phyloP scores from a whole-genome alignment of 23 tunicate genomes.

The Trididemnum clinides region DNA sequence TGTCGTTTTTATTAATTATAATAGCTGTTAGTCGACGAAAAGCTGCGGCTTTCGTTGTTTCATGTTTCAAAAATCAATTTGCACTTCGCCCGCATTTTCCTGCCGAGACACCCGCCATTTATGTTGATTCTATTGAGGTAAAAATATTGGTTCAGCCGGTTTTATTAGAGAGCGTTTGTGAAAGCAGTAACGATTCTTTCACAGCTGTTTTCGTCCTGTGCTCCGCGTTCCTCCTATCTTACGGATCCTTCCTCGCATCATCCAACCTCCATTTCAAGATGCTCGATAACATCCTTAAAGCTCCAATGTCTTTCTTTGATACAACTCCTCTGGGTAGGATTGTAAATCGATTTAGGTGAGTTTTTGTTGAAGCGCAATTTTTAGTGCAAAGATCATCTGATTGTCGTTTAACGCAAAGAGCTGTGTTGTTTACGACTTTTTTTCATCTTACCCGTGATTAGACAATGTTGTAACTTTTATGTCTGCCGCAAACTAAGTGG shows the following conservation, averaged over 20 bases:
- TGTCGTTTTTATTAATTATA: neutral
- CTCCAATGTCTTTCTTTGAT: constrained; percentile 94
- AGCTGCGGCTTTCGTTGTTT: no score
- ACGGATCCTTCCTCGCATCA: constrained; percentile 80
- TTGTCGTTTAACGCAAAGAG: no score
- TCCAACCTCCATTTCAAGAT: constrained; percentile 48
- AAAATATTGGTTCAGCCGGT: neutral
- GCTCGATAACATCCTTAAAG: constrained; percentile 65
- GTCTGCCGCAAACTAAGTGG: no score
- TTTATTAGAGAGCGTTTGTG: neutral
- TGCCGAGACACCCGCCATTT: neutral
- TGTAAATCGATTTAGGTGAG: constrained; percentile 87
- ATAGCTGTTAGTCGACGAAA: neutral
- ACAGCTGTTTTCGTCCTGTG: constrained; percentile 69
- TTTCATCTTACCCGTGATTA: no score
- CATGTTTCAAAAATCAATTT: no score
- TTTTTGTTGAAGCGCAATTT: no score
- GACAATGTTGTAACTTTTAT: no score
- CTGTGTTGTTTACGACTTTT: no score
- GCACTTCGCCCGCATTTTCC: no score
- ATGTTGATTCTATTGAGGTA: no score
- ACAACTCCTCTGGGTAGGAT: constrained; percentile 95
- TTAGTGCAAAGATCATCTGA: no score
- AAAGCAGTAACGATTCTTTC: neutral
- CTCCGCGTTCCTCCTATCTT: constrained; percentile 56